These are phyloP conservation scores for Gymnocypris eckloni DNA, from an alignment of 2,797 vertebrate species.

Conservation along the genomic window DNA sequence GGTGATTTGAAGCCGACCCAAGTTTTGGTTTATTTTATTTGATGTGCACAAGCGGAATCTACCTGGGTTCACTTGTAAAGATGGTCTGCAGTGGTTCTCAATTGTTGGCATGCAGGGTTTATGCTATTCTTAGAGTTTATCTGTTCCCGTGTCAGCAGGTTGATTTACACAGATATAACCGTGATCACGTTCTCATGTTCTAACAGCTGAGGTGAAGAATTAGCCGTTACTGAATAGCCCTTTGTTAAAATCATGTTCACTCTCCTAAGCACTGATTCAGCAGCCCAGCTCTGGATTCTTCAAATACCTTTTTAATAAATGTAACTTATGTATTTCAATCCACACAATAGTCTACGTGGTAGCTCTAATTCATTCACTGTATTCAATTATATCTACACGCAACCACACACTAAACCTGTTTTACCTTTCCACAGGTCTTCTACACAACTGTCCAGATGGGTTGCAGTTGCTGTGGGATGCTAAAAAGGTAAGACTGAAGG, in stretches of 20 bases:
- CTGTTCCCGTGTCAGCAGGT: not conserved
- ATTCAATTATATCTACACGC: not conserved
- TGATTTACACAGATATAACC: not conserved
- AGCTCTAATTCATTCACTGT: not conserved
- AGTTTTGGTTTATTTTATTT: not conserved
- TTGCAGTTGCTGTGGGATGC: slow-evolving; percentile 97
- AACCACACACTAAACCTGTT: slow-evolving; percentile 21
- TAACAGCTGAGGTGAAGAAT: slow-evolving; percentile 39
- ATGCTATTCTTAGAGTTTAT: not conserved
- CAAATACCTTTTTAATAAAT: slow-evolving; percentile 25
- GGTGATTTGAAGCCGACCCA: not conserved
- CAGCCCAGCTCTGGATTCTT: slow-evolving; percentile 28
- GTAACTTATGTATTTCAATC: not conserved
- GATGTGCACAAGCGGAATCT: not conserved
- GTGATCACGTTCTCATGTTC: slow-evolving; percentile 5
- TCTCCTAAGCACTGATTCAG: slow-evolving; percentile 41
- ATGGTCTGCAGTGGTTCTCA: not conserved
- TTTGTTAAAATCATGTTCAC: slow-evolving; percentile 43
- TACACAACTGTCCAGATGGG: slow-evolving; percentile 91
- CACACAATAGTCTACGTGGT: not conserved
- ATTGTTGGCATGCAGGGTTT: not conserved
- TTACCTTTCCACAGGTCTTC: slow-evolving; percentile 70
- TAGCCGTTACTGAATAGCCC: slow-evolving; percentile 36
- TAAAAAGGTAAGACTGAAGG: slow-evolving; percentile 86
- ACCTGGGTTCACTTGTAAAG: not conserved